phyloP scores from a whole-genome alignment of 1,140 invertebrate genomes.

The Pseudomyrmex dendroicus region DNA sequence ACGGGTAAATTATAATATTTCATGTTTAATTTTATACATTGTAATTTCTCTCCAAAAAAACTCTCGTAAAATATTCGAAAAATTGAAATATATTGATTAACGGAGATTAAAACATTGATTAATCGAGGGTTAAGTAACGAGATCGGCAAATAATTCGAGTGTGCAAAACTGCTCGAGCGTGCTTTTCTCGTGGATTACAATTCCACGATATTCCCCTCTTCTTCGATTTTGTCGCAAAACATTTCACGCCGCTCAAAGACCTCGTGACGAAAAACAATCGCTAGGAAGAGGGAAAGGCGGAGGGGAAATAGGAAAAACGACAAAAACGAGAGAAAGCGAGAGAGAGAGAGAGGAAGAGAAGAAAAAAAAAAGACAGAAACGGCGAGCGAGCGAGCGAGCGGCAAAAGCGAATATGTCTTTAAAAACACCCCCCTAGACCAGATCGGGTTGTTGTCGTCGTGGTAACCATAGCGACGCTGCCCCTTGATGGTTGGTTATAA shows the following conservation, averaged over 20 bases:
- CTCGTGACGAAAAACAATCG: constrained; percentile 55
- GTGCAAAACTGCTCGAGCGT: constrained; percentile 35
- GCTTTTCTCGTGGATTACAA: constrained; percentile 37
- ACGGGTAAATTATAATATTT: background rate
- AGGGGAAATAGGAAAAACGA: constrained; percentile 46
- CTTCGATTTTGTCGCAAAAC: constrained; percentile 60
- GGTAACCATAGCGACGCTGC: constrained; percentile 83
- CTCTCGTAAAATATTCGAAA: background rate
- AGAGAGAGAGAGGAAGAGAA: constrained; percentile 47
- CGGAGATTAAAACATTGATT: background rate
- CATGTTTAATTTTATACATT: background rate
- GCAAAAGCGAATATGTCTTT: constrained; percentile 70
- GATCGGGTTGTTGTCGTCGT: constrained; percentile 82
- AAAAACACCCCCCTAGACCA: constrained; percentile 80
- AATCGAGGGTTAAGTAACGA: background rate
- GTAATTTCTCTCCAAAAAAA: background rate
- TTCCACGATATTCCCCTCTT: constrained; percentile 42
- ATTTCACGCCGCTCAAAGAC: constrained; percentile 56
- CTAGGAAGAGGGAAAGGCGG: constrained; percentile 2
- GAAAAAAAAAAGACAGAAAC: constrained; percentile 1
- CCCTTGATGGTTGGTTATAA: constrained; percentile 82
- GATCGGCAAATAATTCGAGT: constrained; percentile 37
- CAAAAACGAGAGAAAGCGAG: constrained; percentile 29
- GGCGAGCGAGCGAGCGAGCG: constrained; percentile 9
- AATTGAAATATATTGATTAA: background rate